Evolutionary conservation across 2,113 vertebrate genomes (phyloP).

Genomic region (Rhinopomastus cyanomelas): DNA sequence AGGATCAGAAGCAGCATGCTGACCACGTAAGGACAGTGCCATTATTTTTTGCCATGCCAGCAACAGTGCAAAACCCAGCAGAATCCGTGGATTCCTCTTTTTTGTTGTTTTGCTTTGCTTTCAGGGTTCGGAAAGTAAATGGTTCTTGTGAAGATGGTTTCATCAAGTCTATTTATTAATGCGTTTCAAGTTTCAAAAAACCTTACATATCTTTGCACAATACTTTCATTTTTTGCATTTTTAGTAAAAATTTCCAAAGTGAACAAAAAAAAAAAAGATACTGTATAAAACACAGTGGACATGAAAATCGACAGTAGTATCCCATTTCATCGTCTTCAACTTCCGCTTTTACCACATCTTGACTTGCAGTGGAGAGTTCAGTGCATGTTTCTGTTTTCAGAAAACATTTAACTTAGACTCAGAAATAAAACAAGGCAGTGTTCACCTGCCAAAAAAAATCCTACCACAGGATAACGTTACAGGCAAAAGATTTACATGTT

Average conservation of each 20-base stretch:
- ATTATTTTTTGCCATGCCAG: not conserved
- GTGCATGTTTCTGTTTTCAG: conserved; percentile 86
- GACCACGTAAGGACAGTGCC: accelerated
- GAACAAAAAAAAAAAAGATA: conserved; percentile 80
- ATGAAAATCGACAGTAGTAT: conserved; percentile 91
- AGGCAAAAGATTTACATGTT: conserved; percentile 81
- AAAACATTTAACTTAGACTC: conserved; percentile 89
- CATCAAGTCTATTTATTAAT: conserved; percentile 94
- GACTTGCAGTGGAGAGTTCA: conserved; percentile 91
- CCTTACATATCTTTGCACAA: conserved; percentile 91
- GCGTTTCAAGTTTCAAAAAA: conserved; percentile 97
- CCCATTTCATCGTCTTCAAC: conserved; percentile 79
- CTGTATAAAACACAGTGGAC: conserved; percentile 93
- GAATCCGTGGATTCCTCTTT: not conserved
- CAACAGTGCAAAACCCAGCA: not conserved
- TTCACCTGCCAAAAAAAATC: conserved; percentile 75
- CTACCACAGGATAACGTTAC: conserved; percentile 86
- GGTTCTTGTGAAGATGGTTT: conserved; percentile 73
- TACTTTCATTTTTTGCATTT: conserved; percentile 87
- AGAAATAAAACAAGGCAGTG: conserved; percentile 78
- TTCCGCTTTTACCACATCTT: conserved; percentile 87
- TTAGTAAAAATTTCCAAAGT: conserved; percentile 90
- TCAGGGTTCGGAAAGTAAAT: conserved; percentile 55
- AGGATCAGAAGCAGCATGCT: not conserved
- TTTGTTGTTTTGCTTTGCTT: not conserved